Evolutionary conservation across 2,888 invertebrate species (phyloP).

Genomic region (Morpho helenor): DNA sequence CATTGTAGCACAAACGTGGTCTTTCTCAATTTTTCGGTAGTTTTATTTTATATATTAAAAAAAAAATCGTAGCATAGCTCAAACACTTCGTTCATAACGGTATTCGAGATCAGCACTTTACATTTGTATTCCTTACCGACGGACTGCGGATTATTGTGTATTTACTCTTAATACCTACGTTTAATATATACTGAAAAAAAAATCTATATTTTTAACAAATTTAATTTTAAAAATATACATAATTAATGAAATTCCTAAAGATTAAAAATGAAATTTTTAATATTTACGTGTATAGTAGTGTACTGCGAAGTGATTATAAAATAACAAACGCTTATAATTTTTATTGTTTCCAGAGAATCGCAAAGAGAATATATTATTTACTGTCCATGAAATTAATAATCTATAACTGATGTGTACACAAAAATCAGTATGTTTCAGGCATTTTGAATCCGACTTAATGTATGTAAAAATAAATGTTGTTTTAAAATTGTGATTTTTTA

Average conservation of each 20-base stretch:
- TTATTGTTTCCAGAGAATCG: constrained; percentile 55
- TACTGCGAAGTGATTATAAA: constrained; percentile 60
- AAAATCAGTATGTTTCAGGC: constrained; percentile 77
- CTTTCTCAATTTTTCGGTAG: constrained; percentile 56
- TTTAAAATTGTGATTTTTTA: constrained; percentile 73
- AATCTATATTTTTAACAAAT: constrained; percentile 77
- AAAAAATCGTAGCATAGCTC: constrained; percentile 49
- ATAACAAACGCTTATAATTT: constrained; percentile 61
- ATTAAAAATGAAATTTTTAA: constrained; percentile 71
- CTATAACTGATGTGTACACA: constrained; percentile 76
- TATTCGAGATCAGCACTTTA: constrained; percentile 41
- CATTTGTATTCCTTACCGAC: constrained; percentile 34
- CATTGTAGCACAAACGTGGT: constrained; percentile 58
- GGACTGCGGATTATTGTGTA: constrained; percentile 52
- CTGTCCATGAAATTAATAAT: constrained; percentile 71
- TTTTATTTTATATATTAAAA: constrained; percentile 36
- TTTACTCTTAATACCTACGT: constrained; percentile 60
- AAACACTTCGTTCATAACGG: constrained; percentile 43
- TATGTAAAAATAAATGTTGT: constrained; percentile 80
- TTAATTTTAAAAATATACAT: constrained; percentile 69
- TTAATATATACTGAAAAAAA: constrained; percentile 57
- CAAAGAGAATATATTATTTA: constrained; percentile 66
- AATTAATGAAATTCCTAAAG: constrained; percentile 74
- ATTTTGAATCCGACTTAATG: constrained; percentile 79
- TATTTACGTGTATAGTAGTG: constrained; percentile 72